phyloP scores from a whole-genome alignment of 1,140 invertebrate genomes.

The Trichogramma pretiosum region DNA sequence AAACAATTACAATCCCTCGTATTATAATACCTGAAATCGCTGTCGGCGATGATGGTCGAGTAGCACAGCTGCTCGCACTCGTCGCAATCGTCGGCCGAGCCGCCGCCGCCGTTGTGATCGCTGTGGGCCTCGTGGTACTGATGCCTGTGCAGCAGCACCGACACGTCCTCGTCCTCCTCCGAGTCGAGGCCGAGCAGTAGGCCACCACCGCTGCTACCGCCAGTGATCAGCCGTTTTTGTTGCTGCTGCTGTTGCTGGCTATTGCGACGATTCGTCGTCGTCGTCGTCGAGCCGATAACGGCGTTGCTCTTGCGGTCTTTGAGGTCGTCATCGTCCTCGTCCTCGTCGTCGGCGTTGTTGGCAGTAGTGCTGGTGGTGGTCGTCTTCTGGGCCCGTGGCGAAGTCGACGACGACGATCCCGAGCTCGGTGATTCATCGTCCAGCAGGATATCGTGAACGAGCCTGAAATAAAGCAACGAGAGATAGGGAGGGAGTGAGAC shows the following conservation, averaged over 20 bases:
- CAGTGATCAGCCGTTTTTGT: too few species aligned
- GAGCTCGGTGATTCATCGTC: constrained; percentile 53
- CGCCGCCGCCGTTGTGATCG: constrained; percentile 30
- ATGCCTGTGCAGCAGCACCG: constrained; percentile 33
- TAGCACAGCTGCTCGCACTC: constrained; percentile 34
- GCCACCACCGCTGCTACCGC: not conserved
- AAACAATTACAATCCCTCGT: too few species aligned
- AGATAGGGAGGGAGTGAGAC: not conserved
- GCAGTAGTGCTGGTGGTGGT: constrained; percentile 26
- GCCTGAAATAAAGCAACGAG: constrained; percentile 40
- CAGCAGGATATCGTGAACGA: constrained; percentile 67
- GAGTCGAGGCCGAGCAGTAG: constrained; percentile 25
- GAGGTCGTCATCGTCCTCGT: too few species aligned
- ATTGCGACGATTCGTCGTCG: too few species aligned
- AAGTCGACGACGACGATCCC: constrained; percentile 62
- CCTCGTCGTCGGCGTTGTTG: constrained; percentile 20
- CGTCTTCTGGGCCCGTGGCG: constrained; percentile 49
- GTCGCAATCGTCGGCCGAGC: constrained; percentile 38
- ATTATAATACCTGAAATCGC: constrained; percentile 43
- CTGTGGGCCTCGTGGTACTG: constrained; percentile 34
- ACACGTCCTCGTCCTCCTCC: constrained; percentile 39
- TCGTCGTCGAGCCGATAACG: too few species aligned
- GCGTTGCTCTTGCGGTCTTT: too few species aligned
- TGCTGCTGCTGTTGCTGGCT: too few species aligned
- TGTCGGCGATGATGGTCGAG: constrained; percentile 36